phyloP scores from a whole-genome alignment of 2,797 vertebrate species.

The Synanceia verrucosa region DNA sequence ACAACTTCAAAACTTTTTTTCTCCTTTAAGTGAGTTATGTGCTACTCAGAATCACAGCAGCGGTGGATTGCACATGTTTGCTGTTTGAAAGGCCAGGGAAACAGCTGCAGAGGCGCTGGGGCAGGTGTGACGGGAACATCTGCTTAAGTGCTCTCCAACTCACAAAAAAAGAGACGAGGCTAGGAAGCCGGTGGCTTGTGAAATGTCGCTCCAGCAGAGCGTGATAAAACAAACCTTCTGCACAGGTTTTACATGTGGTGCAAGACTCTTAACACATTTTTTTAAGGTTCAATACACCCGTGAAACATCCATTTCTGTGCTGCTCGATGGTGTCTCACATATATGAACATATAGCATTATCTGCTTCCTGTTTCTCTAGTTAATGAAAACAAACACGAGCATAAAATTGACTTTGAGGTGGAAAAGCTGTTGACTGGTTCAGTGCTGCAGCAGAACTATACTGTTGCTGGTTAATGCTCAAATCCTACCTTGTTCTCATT shows the following conservation, averaged over 20 bases:
- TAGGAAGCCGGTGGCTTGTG: conserved; percentile 40
- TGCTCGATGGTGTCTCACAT: neutral
- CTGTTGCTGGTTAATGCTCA: no score
- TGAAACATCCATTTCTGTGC: neutral
- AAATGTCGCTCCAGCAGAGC: conserved; percentile 46
- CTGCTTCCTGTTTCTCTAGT: neutral
- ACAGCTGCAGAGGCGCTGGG: conserved; percentile 38
- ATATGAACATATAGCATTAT: neutral
- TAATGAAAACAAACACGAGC: neutral
- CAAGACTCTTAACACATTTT: neutral
- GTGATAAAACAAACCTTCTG: conserved; percentile 43
- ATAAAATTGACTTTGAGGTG: conserved; percentile 3
- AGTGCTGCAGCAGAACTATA: no score
- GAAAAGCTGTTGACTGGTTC: neutral
- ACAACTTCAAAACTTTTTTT: neutral
- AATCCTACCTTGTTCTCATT: no score
- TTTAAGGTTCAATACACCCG: conserved; percentile 5
- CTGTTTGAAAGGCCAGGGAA: conserved; percentile 42
- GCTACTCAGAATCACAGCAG: conserved; percentile 2
- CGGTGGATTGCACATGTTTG: conserved; percentile 4
- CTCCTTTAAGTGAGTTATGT: conserved; percentile 4
- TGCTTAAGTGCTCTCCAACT: conserved; percentile 55
- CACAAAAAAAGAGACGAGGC: conserved; percentile 8
- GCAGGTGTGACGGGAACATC: conserved; percentile 64
- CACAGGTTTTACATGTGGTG: conserved; percentile 16